A percentile compares a stretch with the other conserved stretches of the same genome.
These are phyloP conservation scores for Perognathus longimembris DNA, from an alignment of 2,113 vertebrate genomes.

Conservation along the genomic window DNA sequence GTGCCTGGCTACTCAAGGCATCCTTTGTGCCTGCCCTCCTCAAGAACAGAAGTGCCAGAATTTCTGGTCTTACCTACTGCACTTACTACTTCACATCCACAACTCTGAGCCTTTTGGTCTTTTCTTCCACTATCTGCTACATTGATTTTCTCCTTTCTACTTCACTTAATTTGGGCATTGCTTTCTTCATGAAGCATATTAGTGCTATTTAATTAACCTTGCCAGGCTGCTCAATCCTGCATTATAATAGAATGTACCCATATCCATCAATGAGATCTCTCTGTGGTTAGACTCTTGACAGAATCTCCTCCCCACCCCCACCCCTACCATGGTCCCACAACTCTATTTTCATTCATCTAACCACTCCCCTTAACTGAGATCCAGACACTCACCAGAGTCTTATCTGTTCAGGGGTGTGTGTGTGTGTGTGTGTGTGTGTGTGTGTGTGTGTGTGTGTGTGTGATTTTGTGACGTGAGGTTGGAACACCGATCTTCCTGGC, in stretches of 20 bases:
- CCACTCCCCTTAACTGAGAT: too few species aligned
- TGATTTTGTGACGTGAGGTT: neutral
- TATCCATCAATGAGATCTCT: neutral
- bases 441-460: neutral
- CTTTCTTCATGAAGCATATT: neutral
- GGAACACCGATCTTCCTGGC: neutral
- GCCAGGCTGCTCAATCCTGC: neutral
- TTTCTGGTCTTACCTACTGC: neutral
- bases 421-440: neutral
- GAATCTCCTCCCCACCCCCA: neutral
- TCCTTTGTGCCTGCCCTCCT: neutral
- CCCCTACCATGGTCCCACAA: neutral
- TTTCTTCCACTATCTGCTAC: neutral
- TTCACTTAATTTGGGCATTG: neutral
- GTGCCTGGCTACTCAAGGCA: neutral
- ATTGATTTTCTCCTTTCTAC: neutral
- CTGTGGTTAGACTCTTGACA: too few species aligned
- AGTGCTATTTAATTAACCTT: too few species aligned
- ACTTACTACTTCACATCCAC: neutral
- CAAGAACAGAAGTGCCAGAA: neutral
- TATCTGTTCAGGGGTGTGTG: neutral
- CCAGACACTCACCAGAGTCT: neutral
- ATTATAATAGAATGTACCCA: neutral
- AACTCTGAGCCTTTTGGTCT: neutral
- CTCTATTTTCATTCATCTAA: too few species aligned